A percentile compares a stretch with the other conserved stretches of the same genome.
Conservation (phyloP, 1,140 invertebrate genomes). For the Antheraea pernyi region DNA sequence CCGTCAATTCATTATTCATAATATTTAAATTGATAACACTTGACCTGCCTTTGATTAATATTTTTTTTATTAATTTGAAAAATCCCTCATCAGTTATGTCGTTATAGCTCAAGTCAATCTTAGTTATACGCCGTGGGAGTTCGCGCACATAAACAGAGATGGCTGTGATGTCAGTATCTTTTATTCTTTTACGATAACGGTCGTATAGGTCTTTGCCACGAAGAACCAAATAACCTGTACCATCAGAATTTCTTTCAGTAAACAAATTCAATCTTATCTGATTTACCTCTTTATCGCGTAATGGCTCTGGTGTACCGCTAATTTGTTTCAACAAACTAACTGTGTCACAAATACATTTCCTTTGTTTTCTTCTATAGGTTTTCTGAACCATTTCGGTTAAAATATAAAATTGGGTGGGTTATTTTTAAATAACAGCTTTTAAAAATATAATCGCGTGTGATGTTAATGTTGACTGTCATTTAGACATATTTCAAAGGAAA, state of each 20-base stretch:
- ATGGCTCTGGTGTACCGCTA: conserved; percentile 37
- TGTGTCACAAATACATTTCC: conserved; percentile 57
- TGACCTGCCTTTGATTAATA: conserved; percentile 57
- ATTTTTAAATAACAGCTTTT: background rate
- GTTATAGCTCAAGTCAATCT: conserved; percentile 79
- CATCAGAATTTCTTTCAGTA: conserved; percentile 63
- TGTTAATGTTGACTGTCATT: background rate
- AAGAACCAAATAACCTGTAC: conserved; percentile 48
- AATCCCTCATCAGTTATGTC: conserved; percentile 78
- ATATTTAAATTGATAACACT: conserved; percentile 74
- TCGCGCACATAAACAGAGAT: conserved; percentile 72
- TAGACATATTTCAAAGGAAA: background rate
- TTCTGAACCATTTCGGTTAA: background rate
- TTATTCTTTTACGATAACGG: conserved; percentile 58
- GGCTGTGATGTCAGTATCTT: conserved; percentile 69
- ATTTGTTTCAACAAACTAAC: conserved; percentile 42
- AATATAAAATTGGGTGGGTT: background rate
- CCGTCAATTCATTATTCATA: conserved; percentile 76
- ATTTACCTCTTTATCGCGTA: conserved; percentile 48
- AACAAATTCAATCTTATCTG: conserved; percentile 56
- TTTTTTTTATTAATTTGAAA: conserved; percentile 66
- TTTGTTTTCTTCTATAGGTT: conserved; percentile 14
- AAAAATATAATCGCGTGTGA: background rate
- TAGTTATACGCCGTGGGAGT: conserved; percentile 65
- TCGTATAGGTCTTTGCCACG: conserved; percentile 54